These are phyloP conservation scores for Oreohelix idahoensis DNA, from an alignment of 1,140 invertebrate genomes.

Conservation along the genomic window DNA sequence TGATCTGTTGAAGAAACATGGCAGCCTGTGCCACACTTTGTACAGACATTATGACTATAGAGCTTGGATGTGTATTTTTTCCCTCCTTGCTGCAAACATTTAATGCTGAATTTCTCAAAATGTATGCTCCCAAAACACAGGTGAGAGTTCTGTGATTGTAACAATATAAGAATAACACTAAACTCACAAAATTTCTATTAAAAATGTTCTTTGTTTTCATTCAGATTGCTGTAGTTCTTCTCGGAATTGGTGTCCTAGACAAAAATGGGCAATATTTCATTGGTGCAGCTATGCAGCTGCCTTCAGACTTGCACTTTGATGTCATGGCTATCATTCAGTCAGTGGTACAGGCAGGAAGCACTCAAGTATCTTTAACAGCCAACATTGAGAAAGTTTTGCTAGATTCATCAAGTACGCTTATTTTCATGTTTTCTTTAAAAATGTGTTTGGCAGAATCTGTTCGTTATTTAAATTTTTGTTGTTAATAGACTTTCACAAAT, in stretches of 20 bases:
- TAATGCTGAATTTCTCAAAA: no score
- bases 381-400: constrained; percentile 22
- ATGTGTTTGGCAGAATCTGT: no score
- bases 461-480: no score
- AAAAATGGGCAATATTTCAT: constrained; percentile 33
- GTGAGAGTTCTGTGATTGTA: no score
- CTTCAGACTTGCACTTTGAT: constrained; percentile 3
- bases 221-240: constrained; percentile 20
- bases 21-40: no score
- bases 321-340: constrained; percentile 29
- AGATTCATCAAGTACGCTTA: constrained; percentile 3
- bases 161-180: not conserved
- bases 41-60: no score
- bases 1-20: no score
- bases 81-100: no score
- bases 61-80: not conserved
- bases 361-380: constrained; percentile 17
- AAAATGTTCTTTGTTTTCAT: not conserved
- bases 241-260: constrained; percentile 33
- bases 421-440: no score
- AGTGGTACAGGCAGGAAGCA: constrained; percentile 23
- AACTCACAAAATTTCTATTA: not conserved
- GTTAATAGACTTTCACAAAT: no score
- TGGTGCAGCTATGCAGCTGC: not conserved
- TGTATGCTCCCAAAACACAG: not conserved